These are phyloP conservation scores for Hypotaenidia okinawae DNA, from an alignment of 2,797 vertebrate genomes.

Conservation along the genomic window DNA sequence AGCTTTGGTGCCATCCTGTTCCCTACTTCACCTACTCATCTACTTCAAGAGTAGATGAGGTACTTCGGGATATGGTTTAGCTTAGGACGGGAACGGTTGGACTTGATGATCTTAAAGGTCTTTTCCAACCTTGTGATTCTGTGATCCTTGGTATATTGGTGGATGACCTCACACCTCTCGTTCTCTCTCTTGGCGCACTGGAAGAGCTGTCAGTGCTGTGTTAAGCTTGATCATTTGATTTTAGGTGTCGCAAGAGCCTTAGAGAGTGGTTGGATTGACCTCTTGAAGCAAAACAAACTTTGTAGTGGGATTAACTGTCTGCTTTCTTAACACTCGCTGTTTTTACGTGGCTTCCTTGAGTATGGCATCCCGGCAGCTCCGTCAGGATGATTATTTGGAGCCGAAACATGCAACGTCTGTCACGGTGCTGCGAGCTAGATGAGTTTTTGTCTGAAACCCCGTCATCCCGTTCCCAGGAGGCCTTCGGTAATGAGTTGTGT, in stretches of 20 bases:
- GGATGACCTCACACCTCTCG: not conserved
- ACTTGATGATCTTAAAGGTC: too few relatives aligned
- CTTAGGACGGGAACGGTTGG: too few relatives aligned
- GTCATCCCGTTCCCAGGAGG: slow-evolving; percentile 48
- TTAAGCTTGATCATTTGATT: not conserved
- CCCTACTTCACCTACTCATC: too few relatives aligned
- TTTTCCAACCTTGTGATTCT: too few relatives aligned
- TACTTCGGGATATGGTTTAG: too few relatives aligned
- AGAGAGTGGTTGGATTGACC: not conserved
- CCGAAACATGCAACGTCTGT: not conserved
- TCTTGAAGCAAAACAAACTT: slow-evolving; percentile 58
- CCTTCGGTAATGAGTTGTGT: slow-evolving; percentile 58
- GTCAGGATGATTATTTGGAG: slow-evolving; percentile 7
- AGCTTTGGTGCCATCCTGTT: not conserved
- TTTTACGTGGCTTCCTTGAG: not conserved
- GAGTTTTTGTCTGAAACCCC: slow-evolving; percentile 34
- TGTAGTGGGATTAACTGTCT: slow-evolving; percentile 54
- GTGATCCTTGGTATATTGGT: not conserved
- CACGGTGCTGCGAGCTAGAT: slow-evolving; percentile 46
- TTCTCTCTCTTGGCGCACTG: not conserved
- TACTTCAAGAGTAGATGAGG: too few relatives aligned
- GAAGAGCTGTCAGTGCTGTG: not conserved
- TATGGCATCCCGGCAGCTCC: not conserved
- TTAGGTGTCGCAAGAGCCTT: slow-evolving; percentile 20
- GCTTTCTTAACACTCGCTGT: not conserved